Percentiles rank a stretch among this genome's conserved stretches.
Evolutionary conservation across 1,140 invertebrate genomes (phyloP).

Genomic region (Aleiodes sp.): DNA sequence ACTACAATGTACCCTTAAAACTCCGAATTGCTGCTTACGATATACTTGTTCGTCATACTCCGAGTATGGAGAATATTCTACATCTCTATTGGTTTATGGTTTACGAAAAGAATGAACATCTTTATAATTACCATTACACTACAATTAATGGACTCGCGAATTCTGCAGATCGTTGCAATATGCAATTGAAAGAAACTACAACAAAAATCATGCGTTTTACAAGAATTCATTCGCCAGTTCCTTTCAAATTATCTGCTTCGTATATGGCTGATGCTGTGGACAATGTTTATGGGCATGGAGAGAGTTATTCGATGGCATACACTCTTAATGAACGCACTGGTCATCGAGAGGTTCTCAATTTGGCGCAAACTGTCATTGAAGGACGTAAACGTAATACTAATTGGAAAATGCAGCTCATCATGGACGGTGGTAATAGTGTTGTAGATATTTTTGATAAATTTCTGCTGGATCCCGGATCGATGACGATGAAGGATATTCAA

Average conservation of each 20-base stretch:
- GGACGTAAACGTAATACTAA: constrained; percentile 32
- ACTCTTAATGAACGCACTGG: constrained; percentile 40
- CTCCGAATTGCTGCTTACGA: constrained; percentile 57
- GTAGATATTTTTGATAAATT: too few species aligned
- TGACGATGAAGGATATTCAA: background rate
- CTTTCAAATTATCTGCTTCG: constrained; percentile 38
- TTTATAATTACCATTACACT: constrained; percentile 63
- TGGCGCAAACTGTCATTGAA: constrained; percentile 31
- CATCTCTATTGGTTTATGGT: constrained; percentile 62
- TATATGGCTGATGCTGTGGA: constrained; percentile 47
- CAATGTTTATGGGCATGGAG: constrained; percentile 45
- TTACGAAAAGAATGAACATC: constrained; percentile 52
- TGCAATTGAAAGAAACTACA: constrained; percentile 44
- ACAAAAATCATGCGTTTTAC: constrained; percentile 46
- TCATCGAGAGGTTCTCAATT: constrained; percentile 38
- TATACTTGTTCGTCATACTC: constrained; percentile 53
- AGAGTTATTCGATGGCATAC: constrained; percentile 35
- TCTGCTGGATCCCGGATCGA: too few species aligned
- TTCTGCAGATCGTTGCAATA: constrained; percentile 54
- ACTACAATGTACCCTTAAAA: constrained; percentile 48
- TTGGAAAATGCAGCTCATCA: constrained; percentile 13
- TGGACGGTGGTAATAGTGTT: background rate
- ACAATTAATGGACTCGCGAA: constrained; percentile 55
- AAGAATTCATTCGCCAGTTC: constrained; percentile 38
- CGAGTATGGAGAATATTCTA: constrained; percentile 49